A percentile compares a stretch with the other conserved stretches of the same genome.
Conservation (phyloP, 2,888 invertebrate genomes). For the Eutolmus rufibarbis region DNA sequence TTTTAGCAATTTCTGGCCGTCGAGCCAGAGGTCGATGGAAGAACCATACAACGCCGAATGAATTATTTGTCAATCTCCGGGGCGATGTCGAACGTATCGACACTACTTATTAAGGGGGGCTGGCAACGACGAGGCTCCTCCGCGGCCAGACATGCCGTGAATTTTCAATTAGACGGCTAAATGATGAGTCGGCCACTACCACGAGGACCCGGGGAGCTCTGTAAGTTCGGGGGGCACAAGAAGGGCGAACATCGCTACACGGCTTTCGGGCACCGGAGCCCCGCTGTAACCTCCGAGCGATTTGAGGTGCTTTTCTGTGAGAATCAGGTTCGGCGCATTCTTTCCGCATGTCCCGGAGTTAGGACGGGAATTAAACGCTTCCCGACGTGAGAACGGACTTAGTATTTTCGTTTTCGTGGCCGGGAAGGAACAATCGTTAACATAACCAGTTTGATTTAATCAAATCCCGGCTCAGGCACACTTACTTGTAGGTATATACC, state of each 20-base stretch:
- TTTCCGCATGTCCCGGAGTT: neutral
- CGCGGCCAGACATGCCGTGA: conserved; percentile 12
- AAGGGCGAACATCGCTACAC: neutral
- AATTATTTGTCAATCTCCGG: conserved; percentile 1
- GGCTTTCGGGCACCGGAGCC: neutral
- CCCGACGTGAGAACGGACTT: neutral
- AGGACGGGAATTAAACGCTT: neutral
- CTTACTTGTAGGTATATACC: neutral
- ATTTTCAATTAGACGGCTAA: conserved; percentile 27
- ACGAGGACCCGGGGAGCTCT: neutral
- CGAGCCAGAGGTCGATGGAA: neutral
- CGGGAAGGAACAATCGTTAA: neutral
- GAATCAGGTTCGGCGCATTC: neutral
- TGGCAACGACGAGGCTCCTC: neutral
- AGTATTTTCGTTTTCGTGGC: neutral
- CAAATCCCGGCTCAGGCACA: neutral
- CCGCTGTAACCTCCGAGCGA: neutral
- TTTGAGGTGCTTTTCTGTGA: neutral
- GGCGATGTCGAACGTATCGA: neutral
- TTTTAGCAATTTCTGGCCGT: neutral
- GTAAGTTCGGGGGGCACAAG: neutral
- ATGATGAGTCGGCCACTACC: conserved; percentile 4
- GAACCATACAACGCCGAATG: neutral
- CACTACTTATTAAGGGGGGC: neutral
- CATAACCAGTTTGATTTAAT: conserved; percentile 1